Conservation (phyloP, 2,888 invertebrate genomes). For the Drosophila setosimentum region DNA sequence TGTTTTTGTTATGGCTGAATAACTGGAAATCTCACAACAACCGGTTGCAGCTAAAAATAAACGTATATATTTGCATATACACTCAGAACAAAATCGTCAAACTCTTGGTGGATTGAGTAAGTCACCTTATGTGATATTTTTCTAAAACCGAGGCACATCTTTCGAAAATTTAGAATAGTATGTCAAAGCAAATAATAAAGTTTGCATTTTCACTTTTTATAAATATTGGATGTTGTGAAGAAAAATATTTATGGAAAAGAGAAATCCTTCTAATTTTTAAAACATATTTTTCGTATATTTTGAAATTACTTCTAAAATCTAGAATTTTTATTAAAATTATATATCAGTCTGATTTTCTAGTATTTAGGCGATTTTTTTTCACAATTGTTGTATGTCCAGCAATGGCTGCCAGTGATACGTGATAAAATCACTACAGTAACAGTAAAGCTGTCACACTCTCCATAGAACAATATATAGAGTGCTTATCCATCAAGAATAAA, state of each 20-base stretch:
- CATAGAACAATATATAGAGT: not conserved
- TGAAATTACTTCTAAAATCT: not conserved
- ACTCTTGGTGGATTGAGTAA: not conserved
- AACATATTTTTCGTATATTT: not conserved
- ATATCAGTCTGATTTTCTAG: not conserved
- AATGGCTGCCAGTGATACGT: conserved; percentile 43
- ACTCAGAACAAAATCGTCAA: not conserved
- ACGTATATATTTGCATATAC: not conserved
- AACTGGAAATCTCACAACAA: conserved; percentile 47
- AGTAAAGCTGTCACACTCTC: not conserved
- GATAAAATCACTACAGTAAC: conserved; percentile 42
- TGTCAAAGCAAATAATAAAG: not conserved
- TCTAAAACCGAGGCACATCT: not conserved
- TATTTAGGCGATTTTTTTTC: not conserved
- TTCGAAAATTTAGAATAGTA: not conserved
- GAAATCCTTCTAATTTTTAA: not conserved
- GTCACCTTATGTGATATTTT: not conserved
- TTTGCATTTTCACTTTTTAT: not conserved
- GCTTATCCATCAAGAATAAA: conserved; percentile 24
- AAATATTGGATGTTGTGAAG: not conserved
- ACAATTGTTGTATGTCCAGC: not conserved
- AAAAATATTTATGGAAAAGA: not conserved
- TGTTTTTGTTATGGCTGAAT: conserved; percentile 3
- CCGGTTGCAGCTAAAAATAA: conserved; percentile 26
- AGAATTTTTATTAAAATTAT: not conserved